Evolutionary conservation across 2,797 vertebrate species (phyloP).

Genomic region (Dipus sagitta): DNA sequence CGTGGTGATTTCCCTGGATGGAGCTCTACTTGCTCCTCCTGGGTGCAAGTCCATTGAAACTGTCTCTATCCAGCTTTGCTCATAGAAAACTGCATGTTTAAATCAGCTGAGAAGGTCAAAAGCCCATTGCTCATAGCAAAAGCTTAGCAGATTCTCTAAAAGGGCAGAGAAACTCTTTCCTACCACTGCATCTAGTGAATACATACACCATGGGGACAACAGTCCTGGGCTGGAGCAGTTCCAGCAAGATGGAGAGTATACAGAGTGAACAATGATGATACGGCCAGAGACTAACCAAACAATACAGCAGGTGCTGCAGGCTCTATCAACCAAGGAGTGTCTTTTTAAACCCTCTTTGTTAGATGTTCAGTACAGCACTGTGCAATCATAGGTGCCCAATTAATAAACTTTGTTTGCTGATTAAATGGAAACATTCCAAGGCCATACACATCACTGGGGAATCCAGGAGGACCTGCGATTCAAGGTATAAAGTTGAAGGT

Average conservation of each 20-base stretch:
- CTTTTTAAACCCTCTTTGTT: constrained; percentile 47
- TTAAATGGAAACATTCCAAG: constrained; percentile 64
- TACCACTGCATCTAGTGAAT: not conserved
- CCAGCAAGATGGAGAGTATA: not conserved
- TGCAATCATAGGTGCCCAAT: not conserved
- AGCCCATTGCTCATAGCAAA: not conserved
- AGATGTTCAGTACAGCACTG: constrained; percentile 17
- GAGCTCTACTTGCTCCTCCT: not conserved
- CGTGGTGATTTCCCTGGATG: constrained; percentile 9
- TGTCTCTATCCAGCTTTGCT: constrained; percentile 16
- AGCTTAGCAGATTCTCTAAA: not conserved
- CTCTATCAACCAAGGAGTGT: not conserved
- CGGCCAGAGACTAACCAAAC: not conserved
- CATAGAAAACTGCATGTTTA: not conserved
- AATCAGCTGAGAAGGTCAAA: constrained; percentile 34
- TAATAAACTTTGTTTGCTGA: constrained; percentile 40
- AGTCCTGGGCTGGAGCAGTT: not conserved
- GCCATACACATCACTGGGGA: constrained; percentile 24
- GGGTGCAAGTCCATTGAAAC: not conserved
- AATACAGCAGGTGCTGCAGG: not conserved
- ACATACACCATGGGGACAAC: too few relatives aligned
- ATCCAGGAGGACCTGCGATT: constrained; percentile 65
- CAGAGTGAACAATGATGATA: not conserved
- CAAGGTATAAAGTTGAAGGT: constrained; percentile 33
- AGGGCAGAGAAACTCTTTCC: constrained; percentile 28